Percentiles rank a stretch among this genome's conserved stretches.
phyloP scores from a whole-genome alignment of 2,113 vertebrate genomes.

The Callospermophilus lateralis region DNA sequence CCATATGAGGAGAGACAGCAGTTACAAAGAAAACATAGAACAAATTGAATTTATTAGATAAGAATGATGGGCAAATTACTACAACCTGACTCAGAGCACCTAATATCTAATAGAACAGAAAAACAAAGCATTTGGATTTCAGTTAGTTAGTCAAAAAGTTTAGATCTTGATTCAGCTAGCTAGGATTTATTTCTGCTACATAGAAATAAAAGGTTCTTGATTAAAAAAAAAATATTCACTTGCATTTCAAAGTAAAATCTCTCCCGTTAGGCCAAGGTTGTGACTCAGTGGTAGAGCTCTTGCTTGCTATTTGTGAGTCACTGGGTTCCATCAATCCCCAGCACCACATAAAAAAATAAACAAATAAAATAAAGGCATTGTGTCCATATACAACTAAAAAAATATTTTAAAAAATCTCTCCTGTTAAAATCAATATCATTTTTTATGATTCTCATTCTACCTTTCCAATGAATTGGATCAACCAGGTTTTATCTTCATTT shows the following conservation, averaged over 20 bases:
- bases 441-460: background rate
- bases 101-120: background rate
- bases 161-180: background rate
- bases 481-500: background rate
- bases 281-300: too few relatives aligned
- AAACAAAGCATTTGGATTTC: background rate
- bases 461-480: background rate
- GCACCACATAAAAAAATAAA: too few relatives aligned
- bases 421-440: background rate
- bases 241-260: background rate
- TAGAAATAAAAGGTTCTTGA: background rate
- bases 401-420: too few relatives aligned
- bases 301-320: too few relatives aligned
- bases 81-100: background rate
- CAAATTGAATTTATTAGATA: rapidly evolving
- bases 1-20: background rate
- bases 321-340: too few relatives aligned
- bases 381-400: too few relatives aligned
- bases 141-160: background rate
- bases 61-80: background rate
- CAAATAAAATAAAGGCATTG: too few relatives aligned
- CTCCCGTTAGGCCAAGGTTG: background rate
- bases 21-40: background rate
- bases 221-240: slow-evolving; percentile 7
- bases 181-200: background rate